Base-by-base conservation (phyloP, 2,797 vertebrate species). In the Vespertilio murinus region DNA sequence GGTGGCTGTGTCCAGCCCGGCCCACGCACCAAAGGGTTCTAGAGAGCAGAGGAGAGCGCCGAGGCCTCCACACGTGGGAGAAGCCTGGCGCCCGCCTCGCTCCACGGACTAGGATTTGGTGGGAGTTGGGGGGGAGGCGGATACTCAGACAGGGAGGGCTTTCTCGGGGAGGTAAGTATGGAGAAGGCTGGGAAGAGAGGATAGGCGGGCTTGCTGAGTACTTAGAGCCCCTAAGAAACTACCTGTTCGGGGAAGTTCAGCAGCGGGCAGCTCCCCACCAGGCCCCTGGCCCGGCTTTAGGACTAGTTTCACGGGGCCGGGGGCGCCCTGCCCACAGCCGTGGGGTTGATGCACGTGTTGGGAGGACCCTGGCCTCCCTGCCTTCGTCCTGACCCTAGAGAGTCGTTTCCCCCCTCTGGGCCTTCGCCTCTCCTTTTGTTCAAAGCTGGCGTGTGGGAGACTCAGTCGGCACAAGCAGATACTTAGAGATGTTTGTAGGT, bases 121-220 rank as follows among this genome's bases (percentile, higher is more conserved):
- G 30, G 30, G 8, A 8, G 1, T 9, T 10, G 8, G 7, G 1
- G 7, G 9, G 13, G 2, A 45, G 2, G 25, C 42, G 56, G 54
- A 11, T 23, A 28, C 40, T 93, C n/a, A 65, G 61, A n/a, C n/a
- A 35, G 23, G 59, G 79, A 65, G 8, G 59, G 18, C 81, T 87
- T 82, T 95, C 17, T 40, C 69, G 30, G 45, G 71, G 65, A 93
- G 49, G 56, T 79, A n/a, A 47, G 25, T 75, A 35, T 74, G 61
- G 52, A 47, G 49, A 67, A 30, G 7, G 52, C 33, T 74, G 49
- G 45, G 80, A 77, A 94, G 35, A 52, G 28, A 82, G 49, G 82
- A 75, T 45, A 84, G 56, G 65, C 77, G 65, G 79, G 42, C 65
- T 77, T 28, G 3, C 25, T 64, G 52, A 80, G 40, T 61, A 42